phyloP scores from a whole-genome alignment of 2,888 invertebrate species.

The Drosophila colorata region DNA sequence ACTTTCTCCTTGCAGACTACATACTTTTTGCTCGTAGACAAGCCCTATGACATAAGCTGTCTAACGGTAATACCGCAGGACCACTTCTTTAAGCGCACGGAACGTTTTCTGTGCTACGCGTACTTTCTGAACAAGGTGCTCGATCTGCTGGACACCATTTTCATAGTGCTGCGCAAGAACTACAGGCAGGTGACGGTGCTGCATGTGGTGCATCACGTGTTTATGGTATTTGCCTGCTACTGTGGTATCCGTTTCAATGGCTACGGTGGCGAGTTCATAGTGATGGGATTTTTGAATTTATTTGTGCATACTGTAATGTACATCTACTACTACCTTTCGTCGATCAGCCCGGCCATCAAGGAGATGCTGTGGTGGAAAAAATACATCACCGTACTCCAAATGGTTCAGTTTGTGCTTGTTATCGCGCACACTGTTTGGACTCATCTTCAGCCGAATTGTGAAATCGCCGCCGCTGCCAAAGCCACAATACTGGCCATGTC shows the following conservation, averaged over 20 bases:
- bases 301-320: constrained; percentile 56
- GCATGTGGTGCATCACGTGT: constrained; percentile 49
- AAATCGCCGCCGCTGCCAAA: background rate
- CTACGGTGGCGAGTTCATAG: constrained; percentile 44
- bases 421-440: constrained; percentile 34
- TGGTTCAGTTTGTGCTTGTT: constrained; percentile 42
- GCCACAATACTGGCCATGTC: constrained; percentile 9
- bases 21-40: rapidly evolving
- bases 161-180: constrained; percentile 23
- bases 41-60: background rate
- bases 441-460: constrained; percentile 38
- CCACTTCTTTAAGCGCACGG: background rate
- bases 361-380: constrained; percentile 45
- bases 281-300: constrained; percentile 33
- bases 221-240: constrained; percentile 36
- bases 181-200: constrained; percentile 52
- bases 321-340: constrained; percentile 54
- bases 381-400: constrained; percentile 51
- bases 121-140: constrained; percentile 24
- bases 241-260: constrained; percentile 38
- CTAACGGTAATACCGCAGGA: background rate
- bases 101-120: background rate
- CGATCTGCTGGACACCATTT: constrained; percentile 21
- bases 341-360: constrained; percentile 21
- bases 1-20: background rate